A percentile compares a stretch with the other conserved stretches of the same genome.
Evolutionary conservation across 2,888 invertebrate species (phyloP).

Genomic region (Tortricodes alternella): DNA sequence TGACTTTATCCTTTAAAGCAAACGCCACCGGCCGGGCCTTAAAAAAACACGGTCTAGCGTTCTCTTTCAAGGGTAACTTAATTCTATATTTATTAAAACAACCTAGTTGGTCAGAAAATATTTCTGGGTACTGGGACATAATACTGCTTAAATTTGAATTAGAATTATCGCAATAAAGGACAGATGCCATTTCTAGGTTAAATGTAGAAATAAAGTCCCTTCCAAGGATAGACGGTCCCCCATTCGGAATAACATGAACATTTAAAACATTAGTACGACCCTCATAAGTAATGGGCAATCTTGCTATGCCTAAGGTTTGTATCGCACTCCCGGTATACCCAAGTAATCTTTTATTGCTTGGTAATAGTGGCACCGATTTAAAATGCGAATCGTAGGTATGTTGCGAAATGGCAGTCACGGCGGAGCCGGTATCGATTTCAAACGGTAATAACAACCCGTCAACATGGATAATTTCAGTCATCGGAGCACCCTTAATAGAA

Average conservation of each 20-base stretch:
- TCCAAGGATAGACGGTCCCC: neutral
- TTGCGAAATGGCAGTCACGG: neutral
- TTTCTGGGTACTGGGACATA: neutral
- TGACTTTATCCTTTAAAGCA: neutral
- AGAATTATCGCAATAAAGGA: no score
- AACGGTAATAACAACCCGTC: neutral
- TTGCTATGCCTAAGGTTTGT: neutral
- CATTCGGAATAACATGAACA: neutral
- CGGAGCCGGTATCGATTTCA: neutral
- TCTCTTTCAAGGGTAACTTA: neutral
- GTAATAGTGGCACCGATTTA: neutral
- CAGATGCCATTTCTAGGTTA: neutral
- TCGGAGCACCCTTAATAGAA: neutral
- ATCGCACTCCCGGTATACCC: neutral
- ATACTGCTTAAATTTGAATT: no score
- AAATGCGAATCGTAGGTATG: neutral
- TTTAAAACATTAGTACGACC: neutral
- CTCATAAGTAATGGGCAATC: neutral
- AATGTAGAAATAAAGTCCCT: neutral
- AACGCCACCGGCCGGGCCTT: constrained; percentile 1
- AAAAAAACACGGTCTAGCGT: constrained; percentile 3
- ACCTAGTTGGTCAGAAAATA: neutral
- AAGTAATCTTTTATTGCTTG: neutral
- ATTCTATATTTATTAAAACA: neutral
- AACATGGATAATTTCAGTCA: neutral